Conservation (phyloP, 2,888 invertebrate genomes). For the Dugesia japonica region DNA sequence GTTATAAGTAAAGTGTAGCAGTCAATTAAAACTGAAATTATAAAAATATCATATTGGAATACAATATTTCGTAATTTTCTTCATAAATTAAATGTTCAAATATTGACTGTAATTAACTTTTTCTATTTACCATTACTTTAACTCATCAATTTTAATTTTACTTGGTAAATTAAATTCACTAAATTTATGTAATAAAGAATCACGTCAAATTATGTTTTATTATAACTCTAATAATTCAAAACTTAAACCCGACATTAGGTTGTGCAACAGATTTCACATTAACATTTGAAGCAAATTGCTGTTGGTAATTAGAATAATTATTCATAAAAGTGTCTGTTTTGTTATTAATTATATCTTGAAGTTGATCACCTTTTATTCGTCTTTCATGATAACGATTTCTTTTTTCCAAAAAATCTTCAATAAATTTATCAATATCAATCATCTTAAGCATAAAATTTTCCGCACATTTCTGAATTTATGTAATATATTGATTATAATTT, state of each 20-base stretch:
- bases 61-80: no score
- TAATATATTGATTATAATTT: no score
- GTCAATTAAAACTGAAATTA: no score
- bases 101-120: no score
- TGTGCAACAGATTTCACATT: neutral
- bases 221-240: neutral
- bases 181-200: no score
- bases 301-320: neutral
- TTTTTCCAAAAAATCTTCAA: neutral
- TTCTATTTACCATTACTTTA: no score
- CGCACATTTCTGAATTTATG: neutral
- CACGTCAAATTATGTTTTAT: no score
- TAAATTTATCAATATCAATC: neutral
- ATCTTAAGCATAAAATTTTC: neutral
- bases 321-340: neutral
- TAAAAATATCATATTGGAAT: no score
- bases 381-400: neutral
- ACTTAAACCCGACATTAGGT: neutral
- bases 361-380: neutral
- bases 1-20: no score
- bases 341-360: constrained; percentile 6
- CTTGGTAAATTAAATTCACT: no score
- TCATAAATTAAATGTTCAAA: no score
- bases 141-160: no score
- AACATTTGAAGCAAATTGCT: neutral